Conservation (phyloP, 2,113 vertebrate species). For the Bostrychus sinensis region DNA sequence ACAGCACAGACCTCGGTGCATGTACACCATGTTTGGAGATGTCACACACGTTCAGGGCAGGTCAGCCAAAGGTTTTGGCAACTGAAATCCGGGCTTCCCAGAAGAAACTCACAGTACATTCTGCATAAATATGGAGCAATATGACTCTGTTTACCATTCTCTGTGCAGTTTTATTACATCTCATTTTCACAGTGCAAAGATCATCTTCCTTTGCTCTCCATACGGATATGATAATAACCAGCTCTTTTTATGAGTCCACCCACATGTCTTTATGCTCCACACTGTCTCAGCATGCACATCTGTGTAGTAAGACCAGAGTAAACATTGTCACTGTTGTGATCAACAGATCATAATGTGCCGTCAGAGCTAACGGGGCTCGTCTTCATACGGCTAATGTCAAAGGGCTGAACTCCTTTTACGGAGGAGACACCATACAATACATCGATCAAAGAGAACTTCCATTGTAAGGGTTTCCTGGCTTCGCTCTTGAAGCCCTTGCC, state of each 20-base stretch:
- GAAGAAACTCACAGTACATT: slow-evolving; percentile 34
- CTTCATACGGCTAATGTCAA: slow-evolving; percentile 74
- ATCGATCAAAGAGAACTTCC: slow-evolving; percentile 33
- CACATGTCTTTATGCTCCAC: not conserved
- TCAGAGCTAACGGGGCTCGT: slow-evolving; percentile 72
- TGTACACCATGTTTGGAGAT: slow-evolving; percentile 67
- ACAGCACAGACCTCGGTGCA: slow-evolving; percentile 27
- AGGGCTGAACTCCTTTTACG: slow-evolving; percentile 74
- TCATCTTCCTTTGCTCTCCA: not conserved
- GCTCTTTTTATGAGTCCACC: slow-evolving; percentile 17
- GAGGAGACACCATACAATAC: slow-evolving; percentile 46
- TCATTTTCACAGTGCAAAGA: slow-evolving; percentile 21
- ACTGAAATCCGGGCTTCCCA: slow-evolving; percentile 38
- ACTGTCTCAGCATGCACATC: slow-evolving; percentile 8
- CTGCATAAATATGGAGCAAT: slow-evolving; percentile 51
- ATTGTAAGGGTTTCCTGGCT: slow-evolving; percentile 33
- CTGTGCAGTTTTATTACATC: slow-evolving; percentile 26
- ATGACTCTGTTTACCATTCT: slow-evolving; percentile 17
- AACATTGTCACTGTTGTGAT: slow-evolving; percentile 39
- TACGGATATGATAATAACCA: not conserved
- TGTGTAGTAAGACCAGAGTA: not conserved
- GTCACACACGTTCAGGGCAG: slow-evolving; percentile 29
- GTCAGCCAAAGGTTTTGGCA: slow-evolving; percentile 64
- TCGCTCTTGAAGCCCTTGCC: slow-evolving; percentile 20
- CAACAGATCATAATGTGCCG: slow-evolving; percentile 62